Conservation (phyloP, 2,888 invertebrate genomes). For the Drosophila leonis region DNA sequence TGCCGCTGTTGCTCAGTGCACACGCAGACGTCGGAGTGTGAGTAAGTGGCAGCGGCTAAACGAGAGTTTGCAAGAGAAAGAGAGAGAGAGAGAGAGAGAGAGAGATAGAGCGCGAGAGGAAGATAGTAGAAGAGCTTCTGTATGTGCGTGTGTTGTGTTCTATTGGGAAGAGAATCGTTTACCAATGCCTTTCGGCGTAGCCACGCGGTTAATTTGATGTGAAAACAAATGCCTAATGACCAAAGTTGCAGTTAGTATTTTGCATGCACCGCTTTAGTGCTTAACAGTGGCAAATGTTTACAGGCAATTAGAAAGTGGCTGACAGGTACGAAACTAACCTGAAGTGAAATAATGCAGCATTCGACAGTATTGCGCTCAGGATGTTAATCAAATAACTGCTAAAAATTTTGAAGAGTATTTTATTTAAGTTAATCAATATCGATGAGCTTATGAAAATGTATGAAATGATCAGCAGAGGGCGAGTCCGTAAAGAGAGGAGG, state of each 20-base stretch:
- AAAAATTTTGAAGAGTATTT: background rate
- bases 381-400: background rate
- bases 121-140: background rate
- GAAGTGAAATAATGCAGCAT: constrained; percentile 7
- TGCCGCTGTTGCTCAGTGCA: constrained; percentile 45
- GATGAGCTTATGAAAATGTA: no score
- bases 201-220: constrained; percentile 72
- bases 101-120: background rate
- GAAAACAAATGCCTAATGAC: constrained; percentile 78
- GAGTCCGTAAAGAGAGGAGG: no score
- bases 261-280: constrained; percentile 26
- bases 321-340: constrained; percentile 33
- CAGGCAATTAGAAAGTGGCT: constrained; percentile 54
- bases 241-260: constrained; percentile 59
- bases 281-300: constrained; percentile 66
- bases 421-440: background rate
- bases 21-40: constrained; percentile 60
- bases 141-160: background rate
- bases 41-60: constrained; percentile 59
- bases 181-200: constrained; percentile 45
- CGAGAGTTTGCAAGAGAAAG: background rate
- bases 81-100: background rate
- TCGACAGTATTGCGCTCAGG: background rate
- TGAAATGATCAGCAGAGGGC: background rate
- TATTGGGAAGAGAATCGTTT: constrained; percentile 4